These are phyloP conservation scores for Oostethus manadensis DNA, from an alignment of 2,113 vertebrate genomes.

Conservation along the genomic window DNA sequence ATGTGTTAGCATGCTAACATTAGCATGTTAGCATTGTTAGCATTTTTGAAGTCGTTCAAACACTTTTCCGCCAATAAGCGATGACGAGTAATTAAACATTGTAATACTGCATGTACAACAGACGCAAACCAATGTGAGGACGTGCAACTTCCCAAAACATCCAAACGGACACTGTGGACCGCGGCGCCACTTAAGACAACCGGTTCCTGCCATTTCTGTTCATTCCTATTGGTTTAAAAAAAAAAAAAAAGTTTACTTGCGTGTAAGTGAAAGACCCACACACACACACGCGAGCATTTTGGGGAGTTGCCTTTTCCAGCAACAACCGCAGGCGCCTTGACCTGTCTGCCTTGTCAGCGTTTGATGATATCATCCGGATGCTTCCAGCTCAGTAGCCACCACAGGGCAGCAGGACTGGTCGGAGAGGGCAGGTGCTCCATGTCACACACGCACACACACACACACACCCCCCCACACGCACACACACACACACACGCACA, in stretches of 20 bases:
- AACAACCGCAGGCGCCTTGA: slow-evolving; percentile 52
- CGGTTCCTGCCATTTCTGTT: neutral
- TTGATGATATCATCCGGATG: slow-evolving; percentile 66
- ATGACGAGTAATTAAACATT: no score
- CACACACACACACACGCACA: slow-evolving; percentile 23
- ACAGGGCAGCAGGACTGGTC: slow-evolving; percentile 36
- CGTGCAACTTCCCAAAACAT: no score
- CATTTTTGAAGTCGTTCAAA: no score
- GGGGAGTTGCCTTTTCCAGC: slow-evolving; percentile 45
- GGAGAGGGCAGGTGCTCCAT: slow-evolving; percentile 54
- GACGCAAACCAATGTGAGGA: no score
- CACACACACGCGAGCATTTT: slow-evolving; percentile 10
- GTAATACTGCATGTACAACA: no score
- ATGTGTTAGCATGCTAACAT: no score
- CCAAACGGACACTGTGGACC: no score
- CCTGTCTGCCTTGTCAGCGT: slow-evolving; percentile 56
- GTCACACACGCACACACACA: slow-evolving; percentile 31
- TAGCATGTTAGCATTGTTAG: no score
- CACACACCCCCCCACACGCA: no score
- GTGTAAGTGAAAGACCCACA: slow-evolving; percentile 8
- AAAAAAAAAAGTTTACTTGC: neutral
- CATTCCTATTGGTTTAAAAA: neutral
- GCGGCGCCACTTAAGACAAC: no score
- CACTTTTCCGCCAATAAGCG: no score
- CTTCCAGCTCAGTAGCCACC: slow-evolving; percentile 40